A percentile compares a stretch with the other conserved stretches of the same genome.
These are phyloP conservation scores for Cardiocondyla obscurior DNA, from an alignment of 1,140 invertebrate species.

Conservation along the genomic window DNA sequence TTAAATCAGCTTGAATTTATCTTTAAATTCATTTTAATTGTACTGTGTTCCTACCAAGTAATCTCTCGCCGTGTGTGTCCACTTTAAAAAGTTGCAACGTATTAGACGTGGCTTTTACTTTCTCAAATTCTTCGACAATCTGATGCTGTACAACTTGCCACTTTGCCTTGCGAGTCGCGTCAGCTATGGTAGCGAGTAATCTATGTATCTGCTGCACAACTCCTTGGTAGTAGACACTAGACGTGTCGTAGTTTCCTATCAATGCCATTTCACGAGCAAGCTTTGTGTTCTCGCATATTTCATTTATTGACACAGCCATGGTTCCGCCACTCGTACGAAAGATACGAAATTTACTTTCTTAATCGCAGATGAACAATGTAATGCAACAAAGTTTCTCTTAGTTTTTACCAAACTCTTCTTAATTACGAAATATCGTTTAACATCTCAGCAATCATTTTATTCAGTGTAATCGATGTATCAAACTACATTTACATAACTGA, in stretches of 20 bases:
- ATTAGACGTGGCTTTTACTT: conserved; percentile 92
- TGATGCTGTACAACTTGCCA: conserved; percentile 97
- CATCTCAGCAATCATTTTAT: not conserved
- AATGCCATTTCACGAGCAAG: conserved; percentile 97
- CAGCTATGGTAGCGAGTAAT: conserved; percentile 91
- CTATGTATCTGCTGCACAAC: conserved; percentile 95
- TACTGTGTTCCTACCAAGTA: conserved; percentile 80
- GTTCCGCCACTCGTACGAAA: not conserved
- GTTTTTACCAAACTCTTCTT: not conserved
- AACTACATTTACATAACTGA: not conserved
- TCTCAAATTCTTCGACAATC: conserved; percentile 95
- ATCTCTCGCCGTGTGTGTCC: conserved; percentile 84
- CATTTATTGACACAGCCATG: conserved; percentile 93
- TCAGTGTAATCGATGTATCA: not conserved
- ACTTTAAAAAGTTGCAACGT: conserved; percentile 88
- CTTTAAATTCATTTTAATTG: conserved; percentile 12
- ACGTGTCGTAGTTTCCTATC: conserved; percentile 97
- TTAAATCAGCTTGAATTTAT: not conserved
- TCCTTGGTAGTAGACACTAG: conserved; percentile 97
- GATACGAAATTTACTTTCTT: not conserved
- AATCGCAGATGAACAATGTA: not conserved
- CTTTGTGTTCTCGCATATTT: conserved; percentile 96
- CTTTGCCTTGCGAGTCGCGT: conserved; percentile 91
- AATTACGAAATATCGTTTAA: not conserved
- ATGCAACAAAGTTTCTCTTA: not conserved